Conservation (phyloP, 1,140 invertebrate genomes). For the Lucilia sericata region DNA sequence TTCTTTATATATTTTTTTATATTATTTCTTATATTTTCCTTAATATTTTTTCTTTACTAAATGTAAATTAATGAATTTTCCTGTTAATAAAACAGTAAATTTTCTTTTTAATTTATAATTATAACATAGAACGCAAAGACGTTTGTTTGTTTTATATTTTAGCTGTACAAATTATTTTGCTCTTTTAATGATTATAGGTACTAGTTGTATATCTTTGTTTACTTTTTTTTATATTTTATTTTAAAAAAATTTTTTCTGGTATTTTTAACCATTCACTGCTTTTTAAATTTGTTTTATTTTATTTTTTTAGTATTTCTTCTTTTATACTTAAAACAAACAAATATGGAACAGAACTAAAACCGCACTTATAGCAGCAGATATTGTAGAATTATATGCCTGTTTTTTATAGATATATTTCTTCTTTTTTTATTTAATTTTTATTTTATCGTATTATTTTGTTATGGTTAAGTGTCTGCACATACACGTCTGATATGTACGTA, state of each 20-base stretch:
- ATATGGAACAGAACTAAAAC: neutral
- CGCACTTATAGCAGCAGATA: neutral
- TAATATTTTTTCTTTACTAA: neutral
- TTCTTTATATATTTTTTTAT: neutral
- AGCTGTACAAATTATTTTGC: neutral
- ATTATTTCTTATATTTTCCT: neutral
- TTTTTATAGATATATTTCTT: conserved; percentile 2
- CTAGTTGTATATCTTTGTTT: neutral
- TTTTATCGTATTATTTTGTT: neutral
- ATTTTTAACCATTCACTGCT: neutral
- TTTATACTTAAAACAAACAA: neutral
- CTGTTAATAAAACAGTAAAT: conserved; percentile 26
- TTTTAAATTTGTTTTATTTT: conserved; percentile 7
- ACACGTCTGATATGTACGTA: neutral
- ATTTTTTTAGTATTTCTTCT: neutral
- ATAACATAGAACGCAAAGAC: neutral
- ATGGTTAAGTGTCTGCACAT: neutral
- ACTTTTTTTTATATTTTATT: neutral
- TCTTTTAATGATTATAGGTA: neutral
- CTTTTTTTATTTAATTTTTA: neutral
- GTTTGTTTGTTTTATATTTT: neutral
- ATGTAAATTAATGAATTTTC: neutral
- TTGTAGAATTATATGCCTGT: neutral
- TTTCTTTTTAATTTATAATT: neutral
- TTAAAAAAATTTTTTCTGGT: neutral